phyloP scores from a whole-genome alignment of 2,113 vertebrate species.

The Corydoras sp. region DNA sequence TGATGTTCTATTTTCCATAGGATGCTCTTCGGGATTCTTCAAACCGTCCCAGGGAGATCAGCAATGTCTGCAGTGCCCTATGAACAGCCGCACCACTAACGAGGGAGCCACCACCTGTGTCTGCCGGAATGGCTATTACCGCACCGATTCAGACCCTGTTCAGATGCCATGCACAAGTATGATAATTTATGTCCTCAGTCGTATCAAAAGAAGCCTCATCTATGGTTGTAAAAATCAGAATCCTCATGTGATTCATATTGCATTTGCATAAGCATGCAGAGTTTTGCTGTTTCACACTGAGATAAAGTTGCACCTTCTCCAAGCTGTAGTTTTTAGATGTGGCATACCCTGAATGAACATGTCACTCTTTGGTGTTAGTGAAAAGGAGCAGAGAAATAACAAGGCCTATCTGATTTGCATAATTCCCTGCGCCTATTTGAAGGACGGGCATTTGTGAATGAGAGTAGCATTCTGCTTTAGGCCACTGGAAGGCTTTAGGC shows the following conservation, averaged over 20 bases:
- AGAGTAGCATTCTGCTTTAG: conserved; percentile 31
- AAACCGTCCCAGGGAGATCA: conserved; percentile 88
- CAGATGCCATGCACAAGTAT: conserved; percentile 91
- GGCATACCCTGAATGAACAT: conserved; percentile 29
- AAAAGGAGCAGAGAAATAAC: conserved; percentile 31
- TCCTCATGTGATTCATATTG: conserved; percentile 20
- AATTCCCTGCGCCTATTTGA: conserved; percentile 39
- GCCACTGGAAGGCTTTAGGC: conserved; percentile 14
- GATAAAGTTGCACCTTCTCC: conserved; percentile 19
- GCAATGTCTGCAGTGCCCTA: conserved; percentile 79
- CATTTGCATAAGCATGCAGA: conserved; percentile 6
- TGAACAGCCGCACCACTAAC: conserved; percentile 83
- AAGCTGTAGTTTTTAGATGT: conserved; percentile 24
- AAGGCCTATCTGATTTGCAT: conserved; percentile 45
- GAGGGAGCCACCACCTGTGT: conserved; percentile 85
- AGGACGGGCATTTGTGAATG: conserved; percentile 33
- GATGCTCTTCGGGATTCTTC: conserved; percentile 80
- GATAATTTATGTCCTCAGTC: conserved; percentile 40
- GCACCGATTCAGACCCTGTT: conserved; percentile 76
- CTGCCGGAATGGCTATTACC: conserved; percentile 81
- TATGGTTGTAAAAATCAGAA: conserved; percentile 10
- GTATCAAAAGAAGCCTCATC: neutral
- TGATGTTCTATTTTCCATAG: conserved; percentile 56
- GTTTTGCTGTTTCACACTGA: conserved; percentile 18
- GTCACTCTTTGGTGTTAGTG: conserved; percentile 30